Percentiles rank a stretch among this genome's conserved stretches.
Evolutionary conservation across 2,113 vertebrate genomes (phyloP).

Genomic region (Perca fluviatilis): DNA sequence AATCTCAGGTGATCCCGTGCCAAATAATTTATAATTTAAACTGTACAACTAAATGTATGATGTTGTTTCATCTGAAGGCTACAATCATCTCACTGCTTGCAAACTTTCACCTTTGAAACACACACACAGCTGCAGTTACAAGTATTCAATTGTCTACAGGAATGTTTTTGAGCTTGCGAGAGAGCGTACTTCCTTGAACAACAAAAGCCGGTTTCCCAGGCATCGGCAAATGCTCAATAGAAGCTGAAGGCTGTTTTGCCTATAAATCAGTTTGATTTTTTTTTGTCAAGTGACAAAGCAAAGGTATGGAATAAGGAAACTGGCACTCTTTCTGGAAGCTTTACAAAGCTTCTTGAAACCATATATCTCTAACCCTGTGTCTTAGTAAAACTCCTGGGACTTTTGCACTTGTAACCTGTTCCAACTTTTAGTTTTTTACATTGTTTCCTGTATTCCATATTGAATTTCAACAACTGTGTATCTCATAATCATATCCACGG

Average conservation of each 20-base stretch:
- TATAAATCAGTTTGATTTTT: slow-evolving; percentile 26
- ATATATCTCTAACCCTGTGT: not conserved
- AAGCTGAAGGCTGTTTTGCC: slow-evolving; percentile 19
- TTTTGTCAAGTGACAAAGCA: slow-evolving; percentile 8
- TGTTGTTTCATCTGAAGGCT: not conserved
- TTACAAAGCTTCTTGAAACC: slow-evolving; percentile 7
- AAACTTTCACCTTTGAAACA: slow-evolving; percentile 36
- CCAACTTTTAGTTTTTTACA: not conserved
- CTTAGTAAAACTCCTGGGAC: not conserved
- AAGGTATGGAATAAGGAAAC: slow-evolving; percentile 3
- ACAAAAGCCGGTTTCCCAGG: slow-evolving; percentile 52
- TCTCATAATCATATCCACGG: not conserved
- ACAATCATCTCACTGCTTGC: not conserved
- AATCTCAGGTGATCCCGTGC: not conserved
- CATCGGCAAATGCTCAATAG: slow-evolving; percentile 33
- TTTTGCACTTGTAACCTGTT: not conserved
- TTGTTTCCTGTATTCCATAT: not conserved
- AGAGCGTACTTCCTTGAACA: slow-evolving; percentile 54
- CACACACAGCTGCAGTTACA: slow-evolving; percentile 41
- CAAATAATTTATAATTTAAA: not conserved
- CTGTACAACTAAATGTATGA: not conserved
- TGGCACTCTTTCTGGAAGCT: not conserved
- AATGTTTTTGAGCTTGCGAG: slow-evolving; percentile 52
- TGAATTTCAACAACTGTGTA: not conserved
- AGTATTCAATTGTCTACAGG: slow-evolving; percentile 41